phyloP scores from a whole-genome alignment of 1,140 invertebrate genomes.

The Aradophagus sp. region DNA sequence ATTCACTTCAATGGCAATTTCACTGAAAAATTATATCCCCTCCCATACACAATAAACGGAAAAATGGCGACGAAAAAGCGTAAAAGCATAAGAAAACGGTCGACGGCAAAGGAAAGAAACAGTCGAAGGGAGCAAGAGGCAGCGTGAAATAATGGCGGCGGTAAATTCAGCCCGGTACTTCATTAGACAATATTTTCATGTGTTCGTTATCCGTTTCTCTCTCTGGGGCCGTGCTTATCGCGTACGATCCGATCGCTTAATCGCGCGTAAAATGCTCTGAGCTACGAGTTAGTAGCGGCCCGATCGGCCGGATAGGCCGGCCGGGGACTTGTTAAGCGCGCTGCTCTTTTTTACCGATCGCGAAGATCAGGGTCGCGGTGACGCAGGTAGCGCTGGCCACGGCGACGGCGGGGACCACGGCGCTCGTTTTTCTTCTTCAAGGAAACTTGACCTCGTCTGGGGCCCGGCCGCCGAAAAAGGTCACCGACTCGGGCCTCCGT shows the following conservation, averaged over 20 bases:
- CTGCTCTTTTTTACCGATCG: constrained; percentile 56
- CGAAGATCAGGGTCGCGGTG: constrained; percentile 49
- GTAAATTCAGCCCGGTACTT: constrained; percentile 38
- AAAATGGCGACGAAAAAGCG: no score
- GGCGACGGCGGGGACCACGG: constrained; percentile 21
- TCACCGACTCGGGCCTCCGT: constrained; percentile 43
- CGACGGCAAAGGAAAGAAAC: no score
- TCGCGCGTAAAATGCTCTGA: constrained; percentile 52
- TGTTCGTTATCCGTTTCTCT: constrained; percentile 47
- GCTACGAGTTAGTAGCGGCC: constrained; percentile 54
- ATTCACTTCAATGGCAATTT: no score
- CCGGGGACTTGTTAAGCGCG: constrained; percentile 54
- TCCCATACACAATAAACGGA: no score
- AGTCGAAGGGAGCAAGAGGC: not conserved
- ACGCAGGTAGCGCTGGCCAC: no score
- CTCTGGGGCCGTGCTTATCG: constrained; percentile 39
- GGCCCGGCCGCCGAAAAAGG: constrained; percentile 50
- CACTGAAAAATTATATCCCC: no score
- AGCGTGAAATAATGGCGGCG: constrained; percentile 5
- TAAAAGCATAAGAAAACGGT: no score
- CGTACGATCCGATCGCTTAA: constrained; percentile 51
- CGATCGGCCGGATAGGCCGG: constrained; percentile 53
- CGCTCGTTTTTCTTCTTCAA: constrained; percentile 55
- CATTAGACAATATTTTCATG: constrained; percentile 57
- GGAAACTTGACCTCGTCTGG: constrained; percentile 55